Evolutionary conservation across 2,797 vertebrate genomes (phyloP).

Genomic region (Brachyalestes nurse): DNA sequence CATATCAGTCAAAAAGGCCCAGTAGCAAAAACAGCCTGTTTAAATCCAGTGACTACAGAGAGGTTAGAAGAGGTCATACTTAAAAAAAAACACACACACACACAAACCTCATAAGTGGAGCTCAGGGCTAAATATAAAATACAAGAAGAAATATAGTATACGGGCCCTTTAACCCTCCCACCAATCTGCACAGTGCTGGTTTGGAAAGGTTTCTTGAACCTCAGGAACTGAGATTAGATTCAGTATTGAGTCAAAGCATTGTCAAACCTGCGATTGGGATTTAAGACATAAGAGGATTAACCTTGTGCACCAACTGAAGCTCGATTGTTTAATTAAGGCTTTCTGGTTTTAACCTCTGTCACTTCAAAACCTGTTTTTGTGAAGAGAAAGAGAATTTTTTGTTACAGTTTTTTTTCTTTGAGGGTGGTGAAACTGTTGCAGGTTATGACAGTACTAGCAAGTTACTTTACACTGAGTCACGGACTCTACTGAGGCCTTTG

Average conservation of each 20-base stretch:
- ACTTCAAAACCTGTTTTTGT: not conserved
- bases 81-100: too few species aligned
- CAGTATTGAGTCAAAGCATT: conserved; percentile 1
- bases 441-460: not conserved
- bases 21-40: too few species aligned
- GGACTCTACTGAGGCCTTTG: not conserved
- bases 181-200: not conserved
- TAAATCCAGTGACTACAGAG: too few species aligned
- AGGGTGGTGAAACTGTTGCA: not conserved
- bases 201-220: conserved; percentile 5
- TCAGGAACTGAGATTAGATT: conserved; percentile 15
- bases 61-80: too few species aligned
- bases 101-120: too few species aligned
- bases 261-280: not conserved
- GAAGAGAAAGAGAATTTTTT: not conserved
- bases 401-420: not conserved
- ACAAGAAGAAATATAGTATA: too few species aligned
- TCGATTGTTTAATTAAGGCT: conserved; percentile 7
- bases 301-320: conserved; percentile 1
- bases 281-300: conserved; percentile 33
- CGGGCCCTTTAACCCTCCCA: too few species aligned
- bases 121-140: too few species aligned
- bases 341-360: conserved; percentile 10
- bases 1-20: too few species aligned
- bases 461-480: conserved; percentile 10